Evolutionary conservation across 2,797 vertebrate genomes (phyloP), one percentile per base, ranked within the genome.

Genomic region (Gallinago solitaria): DNA sequence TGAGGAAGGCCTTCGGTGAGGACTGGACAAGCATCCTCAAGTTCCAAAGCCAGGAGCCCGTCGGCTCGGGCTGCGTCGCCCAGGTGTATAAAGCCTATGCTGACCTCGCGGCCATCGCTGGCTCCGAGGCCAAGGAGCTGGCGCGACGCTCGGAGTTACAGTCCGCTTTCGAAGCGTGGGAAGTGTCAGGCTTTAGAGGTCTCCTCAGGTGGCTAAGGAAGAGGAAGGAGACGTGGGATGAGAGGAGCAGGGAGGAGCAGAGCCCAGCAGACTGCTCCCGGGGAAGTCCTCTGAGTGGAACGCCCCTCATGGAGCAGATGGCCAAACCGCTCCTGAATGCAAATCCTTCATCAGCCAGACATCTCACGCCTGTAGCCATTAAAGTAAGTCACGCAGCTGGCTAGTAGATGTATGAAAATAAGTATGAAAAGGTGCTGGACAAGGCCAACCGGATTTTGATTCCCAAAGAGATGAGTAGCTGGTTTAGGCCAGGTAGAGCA

Each of bases 41-140:
- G 75, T 99, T 99, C 50, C 96, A 98, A 20, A 98, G 98, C 96
- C 98, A 87, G 91, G 98, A 99, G 76, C 99, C 99, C 0, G 98
- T 99, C 3, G 99, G 99, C 12, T 99, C 99, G 0, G 99, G 99
- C 25, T 99, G 99, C 4, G 98, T 99, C 6, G 99, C 99, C 3
- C 99, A 99, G 94, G 99, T 99, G 51, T 99, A 99, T 91, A 98
- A 98, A 73, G 99, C 99, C 16, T 98, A 98, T 35, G 98, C 98
- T 2, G 98, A 98, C 75, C 96, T 98, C 5, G 91, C 97, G 3
- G 95, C 96, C 9, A 91, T 99, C 18, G 89, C 98, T 5, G 97
- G 98, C 16, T 94, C 95, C 9, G 97, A 94, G 9, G 97, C 98
- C 78, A 90, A 96, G 90, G 96, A 95, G 21, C 95, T 98, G n/a